Percentiles rank a stretch among this genome's conserved stretches.
Conservation (phyloP, 2,797 vertebrate species). For the Eremophila alpestris region DNA sequence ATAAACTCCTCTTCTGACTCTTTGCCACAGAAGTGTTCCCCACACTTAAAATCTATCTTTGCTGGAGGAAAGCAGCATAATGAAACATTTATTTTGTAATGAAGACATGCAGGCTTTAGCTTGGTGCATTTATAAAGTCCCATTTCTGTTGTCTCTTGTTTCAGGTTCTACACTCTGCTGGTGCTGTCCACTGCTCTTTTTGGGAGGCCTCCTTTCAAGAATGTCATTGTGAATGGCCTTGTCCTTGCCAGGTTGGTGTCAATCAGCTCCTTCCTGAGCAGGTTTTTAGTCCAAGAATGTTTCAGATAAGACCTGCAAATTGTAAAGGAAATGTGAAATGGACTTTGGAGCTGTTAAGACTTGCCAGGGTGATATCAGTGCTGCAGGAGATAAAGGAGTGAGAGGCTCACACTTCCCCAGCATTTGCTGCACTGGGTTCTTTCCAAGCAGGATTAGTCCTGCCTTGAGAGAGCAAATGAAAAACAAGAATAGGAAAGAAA, state of each 20-base stretch:
- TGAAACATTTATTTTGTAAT: not conserved
- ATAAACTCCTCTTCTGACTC: not conserved
- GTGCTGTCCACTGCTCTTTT: conserved; percentile 96
- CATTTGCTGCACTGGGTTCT: not conserved
- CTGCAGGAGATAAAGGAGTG: not conserved
- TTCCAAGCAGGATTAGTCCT: not conserved
- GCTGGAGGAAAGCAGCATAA: not conserved
- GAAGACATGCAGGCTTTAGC: not conserved
- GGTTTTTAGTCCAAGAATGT: not conserved
- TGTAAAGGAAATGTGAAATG: not conserved
- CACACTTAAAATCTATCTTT: not conserved
- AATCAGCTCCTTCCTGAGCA: not conserved
- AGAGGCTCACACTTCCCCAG: not conserved
- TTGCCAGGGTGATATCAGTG: not conserved
- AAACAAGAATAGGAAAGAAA: not conserved
- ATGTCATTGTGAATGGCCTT: conserved; percentile 95
- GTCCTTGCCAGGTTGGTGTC: conserved; percentile 89
- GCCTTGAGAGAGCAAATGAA: not conserved
- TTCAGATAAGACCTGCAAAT: not conserved
- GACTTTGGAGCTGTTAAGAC: not conserved
- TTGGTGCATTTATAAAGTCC: not conserved
- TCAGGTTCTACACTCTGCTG: conserved; percentile 96
- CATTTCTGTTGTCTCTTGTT: not conserved
- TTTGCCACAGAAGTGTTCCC: not conserved
- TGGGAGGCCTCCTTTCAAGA: conserved; percentile 95